Percentiles rank a stretch among this genome's conserved stretches.
phyloP scores from a whole-genome alignment of 2,113 vertebrate genomes.

The Neolamprologus variostigma region DNA sequence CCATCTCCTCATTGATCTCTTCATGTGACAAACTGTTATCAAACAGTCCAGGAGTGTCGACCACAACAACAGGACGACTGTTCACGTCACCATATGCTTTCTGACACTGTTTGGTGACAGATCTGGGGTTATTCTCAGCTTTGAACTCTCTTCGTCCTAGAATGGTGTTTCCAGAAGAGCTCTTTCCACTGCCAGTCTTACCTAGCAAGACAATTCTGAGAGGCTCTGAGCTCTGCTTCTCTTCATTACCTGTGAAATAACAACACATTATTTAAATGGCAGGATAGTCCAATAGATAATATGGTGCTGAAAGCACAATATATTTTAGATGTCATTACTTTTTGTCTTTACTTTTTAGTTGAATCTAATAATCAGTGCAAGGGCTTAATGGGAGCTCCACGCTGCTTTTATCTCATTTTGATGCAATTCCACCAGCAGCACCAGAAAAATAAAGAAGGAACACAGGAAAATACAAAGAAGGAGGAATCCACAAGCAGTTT shows the following conservation, averaged over 20 bases:
- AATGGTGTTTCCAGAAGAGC: neutral
- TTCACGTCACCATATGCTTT: fast-evolving
- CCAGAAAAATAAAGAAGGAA: neutral
- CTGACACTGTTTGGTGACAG: fast-evolving
- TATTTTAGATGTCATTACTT: neutral
- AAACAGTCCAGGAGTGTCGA: neutral
- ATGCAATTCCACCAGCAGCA: neutral
- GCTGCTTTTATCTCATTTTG: fast-evolving
- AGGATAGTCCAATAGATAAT: fast-evolving
- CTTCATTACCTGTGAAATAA: neutral
- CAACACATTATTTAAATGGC: fast-evolving
- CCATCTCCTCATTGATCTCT: neutral
- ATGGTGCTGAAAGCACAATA: neutral
- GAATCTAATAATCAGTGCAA: fast-evolving
- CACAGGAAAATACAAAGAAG: neutral
- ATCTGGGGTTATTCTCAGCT: neutral
- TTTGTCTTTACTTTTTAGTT: neutral
- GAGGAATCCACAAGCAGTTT: neutral
- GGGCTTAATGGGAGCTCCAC: fast-evolving
- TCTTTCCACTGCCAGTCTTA: neutral
- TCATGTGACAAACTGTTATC: neutral
- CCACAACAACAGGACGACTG: neutral
- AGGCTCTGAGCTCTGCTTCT: neutral
- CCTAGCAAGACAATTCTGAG: neutral
- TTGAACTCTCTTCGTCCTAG: fast-evolving